Base-by-base conservation (phyloP, 2,797 vertebrate species). In the Crypturellus tataupa region DNA sequence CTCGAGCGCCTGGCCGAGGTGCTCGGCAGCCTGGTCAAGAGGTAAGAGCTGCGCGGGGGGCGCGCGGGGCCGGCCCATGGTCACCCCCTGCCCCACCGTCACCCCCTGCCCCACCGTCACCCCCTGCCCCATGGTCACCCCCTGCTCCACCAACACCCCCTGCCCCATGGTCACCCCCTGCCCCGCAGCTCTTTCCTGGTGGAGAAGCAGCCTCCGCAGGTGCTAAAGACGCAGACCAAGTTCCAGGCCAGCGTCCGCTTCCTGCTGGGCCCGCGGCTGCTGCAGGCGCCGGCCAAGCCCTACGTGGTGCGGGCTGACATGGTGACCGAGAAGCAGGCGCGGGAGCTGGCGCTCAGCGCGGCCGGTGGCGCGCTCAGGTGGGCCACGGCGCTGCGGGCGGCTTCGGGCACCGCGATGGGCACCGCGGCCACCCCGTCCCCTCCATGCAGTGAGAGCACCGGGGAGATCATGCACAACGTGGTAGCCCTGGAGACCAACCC, bases 191-290 rank as follows among this genome's bases (percentile, higher is more conserved):
- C 99, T 72, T 98, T 99, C 75, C 90, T 99, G 62, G 99, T 99
- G 90, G 99, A 99, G 83, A 99, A 98, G 96, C 99, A 99, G 95
- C 99, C 99, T 3, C 99, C 99, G 0, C 99, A 99, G 95, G 99
- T 99, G 95, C 98, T 99, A 89, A 99, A 99, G 97, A 99, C 99
- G n/a, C 99, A 99, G 95, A 99, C 99, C 79, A 99, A 99, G 97
- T 99, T 99, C 96, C 99, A 98, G 95, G 98, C 98, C 0, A 98
- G 98, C 3, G 97, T 99, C n/a, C 98, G 98, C 85, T 99, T 99
- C 95, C 97, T 99, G 84, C 97, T 99, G 92, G 99, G 99, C 33
- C 98, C 98, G 14, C 98, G 96, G 93, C 96, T 99, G 56, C 96
- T 98, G 90, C 96, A 97, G 31, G 95, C 98, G 13, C 97, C 98